Base-by-base conservation (phyloP, 2,888 invertebrate species). In the Phasia obesa region DNA sequence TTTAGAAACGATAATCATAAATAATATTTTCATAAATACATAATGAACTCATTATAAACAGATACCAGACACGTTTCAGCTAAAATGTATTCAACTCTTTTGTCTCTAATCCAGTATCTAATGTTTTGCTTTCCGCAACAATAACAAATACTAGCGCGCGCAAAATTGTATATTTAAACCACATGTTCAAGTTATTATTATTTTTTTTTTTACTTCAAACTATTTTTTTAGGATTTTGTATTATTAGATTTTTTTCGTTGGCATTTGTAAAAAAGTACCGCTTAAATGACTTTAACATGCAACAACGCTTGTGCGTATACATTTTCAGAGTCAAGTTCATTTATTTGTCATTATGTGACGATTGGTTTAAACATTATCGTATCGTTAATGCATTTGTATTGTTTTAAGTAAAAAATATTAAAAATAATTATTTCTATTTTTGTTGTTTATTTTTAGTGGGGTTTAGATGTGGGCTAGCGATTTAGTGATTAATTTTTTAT, bases 301-400 rank as follows among this genome's bases (percentile, higher is more conserved):
- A 75, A 76, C 60, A 60, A 17, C 25, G 15, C 23, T 38, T 1
- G 47, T 69, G 59, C 67, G 44, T 74, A 25, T 64, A 23, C 23
- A 60, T 60, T 71, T 83, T 83, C 83, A 83, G 71, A 83, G 79
- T 83, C 83, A 83, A 83, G 83, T 79, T 83, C 83, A 83, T 76
- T 47, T 47, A 53, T 25, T 17, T 19, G 19, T 73, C 42, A 51
- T 76, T 78, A 78, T 38, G 21, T 38, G 64, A 35, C 62, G 73
- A 44, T 64, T 77, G 62, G 55, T 62, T 73, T 57, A 62, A 77
- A 47, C 71, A 73, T 81, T 81, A 35, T 69, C 55, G 0, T 27
- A 38, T 51, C 44, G 23, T 49, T 19, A 31, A 59, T 38, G 17
- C 13, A 35, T 5, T 17, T 27, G 27, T 38, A 53, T 57, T 64